Evolutionary conservation across 2,888 invertebrate species (phyloP).

Genomic region (Nysson spinosus): DNA sequence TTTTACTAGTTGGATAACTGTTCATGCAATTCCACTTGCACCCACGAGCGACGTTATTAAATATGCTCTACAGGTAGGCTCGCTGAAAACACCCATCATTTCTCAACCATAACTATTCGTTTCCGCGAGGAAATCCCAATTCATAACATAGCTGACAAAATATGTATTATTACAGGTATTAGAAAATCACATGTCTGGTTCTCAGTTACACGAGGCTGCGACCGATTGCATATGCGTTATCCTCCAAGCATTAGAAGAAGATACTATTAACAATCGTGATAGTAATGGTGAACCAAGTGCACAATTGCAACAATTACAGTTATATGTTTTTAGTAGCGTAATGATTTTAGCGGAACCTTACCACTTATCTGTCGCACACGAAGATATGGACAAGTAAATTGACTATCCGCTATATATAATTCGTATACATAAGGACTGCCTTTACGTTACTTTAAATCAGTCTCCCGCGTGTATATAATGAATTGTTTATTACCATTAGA

Average conservation of each 20-base stretch:
- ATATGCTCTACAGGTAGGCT: constrained; percentile 82
- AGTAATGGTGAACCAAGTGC: constrained; percentile 81
- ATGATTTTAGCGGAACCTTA: constrained; percentile 90
- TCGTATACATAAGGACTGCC: not conserved
- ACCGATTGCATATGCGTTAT: constrained; percentile 94
- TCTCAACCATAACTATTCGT: not conserved
- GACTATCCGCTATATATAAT: constrained; percentile 14
- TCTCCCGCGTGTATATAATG: too few relatives aligned
- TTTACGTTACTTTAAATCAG: too few relatives aligned
- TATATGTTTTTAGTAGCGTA: constrained; percentile 89
- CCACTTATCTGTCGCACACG: constrained; percentile 93
- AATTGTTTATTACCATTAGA: too few relatives aligned
- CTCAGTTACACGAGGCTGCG: constrained; percentile 90
- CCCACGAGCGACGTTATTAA: constrained; percentile 86
- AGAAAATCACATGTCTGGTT: constrained; percentile 81
- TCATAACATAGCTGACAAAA: not conserved
- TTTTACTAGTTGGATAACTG: constrained; percentile 94
- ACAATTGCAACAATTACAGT: constrained; percentile 85
- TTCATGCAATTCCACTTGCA: constrained; percentile 88
- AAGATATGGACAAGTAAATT: constrained; percentile 91
- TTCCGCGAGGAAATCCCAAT: not conserved
- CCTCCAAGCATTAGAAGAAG: constrained; percentile 88
- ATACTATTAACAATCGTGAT: constrained; percentile 60
- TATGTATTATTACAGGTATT: constrained; percentile 77
- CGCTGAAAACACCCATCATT: not conserved